Percentiles rank a stretch among this genome's conserved stretches.
Conservation (phyloP, 2,888 invertebrate species). For the Cinara cedri region DNA sequence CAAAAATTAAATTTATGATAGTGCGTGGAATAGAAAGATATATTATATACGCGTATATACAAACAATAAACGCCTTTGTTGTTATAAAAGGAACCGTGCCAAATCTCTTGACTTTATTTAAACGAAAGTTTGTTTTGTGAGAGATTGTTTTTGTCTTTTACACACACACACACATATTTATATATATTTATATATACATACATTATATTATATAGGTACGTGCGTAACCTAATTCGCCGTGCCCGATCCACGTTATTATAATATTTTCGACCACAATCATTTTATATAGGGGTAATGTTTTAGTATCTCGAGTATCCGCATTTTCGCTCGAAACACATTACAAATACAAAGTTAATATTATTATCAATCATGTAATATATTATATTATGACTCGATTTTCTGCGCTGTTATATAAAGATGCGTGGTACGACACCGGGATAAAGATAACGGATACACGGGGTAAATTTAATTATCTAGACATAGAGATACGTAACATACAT, state of each 20-base stretch:
- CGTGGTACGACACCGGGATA: too few relatives aligned
- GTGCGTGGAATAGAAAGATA: constrained; percentile 45
- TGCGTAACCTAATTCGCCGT: not conserved
- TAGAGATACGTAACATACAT: too few relatives aligned
- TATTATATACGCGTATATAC: constrained; percentile 36
- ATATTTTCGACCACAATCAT: not conserved
- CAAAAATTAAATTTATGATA: constrained; percentile 45
- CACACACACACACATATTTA: too few relatives aligned
- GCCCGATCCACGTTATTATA: not conserved
- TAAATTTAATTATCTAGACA: too few relatives aligned
- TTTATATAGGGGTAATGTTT: not conserved
- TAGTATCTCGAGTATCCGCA: too few relatives aligned
- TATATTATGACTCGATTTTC: too few relatives aligned
- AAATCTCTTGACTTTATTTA: constrained; percentile 40
- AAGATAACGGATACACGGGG: too few relatives aligned
- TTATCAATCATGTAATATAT: too few relatives aligned
- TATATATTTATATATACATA: too few relatives aligned
- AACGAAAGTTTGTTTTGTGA: constrained; percentile 33
- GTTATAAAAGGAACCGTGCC: constrained; percentile 49
- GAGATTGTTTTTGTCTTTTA: constrained; percentile 38
- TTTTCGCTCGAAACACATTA: not conserved
- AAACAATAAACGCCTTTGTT: constrained; percentile 51
- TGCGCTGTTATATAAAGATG: too few relatives aligned
- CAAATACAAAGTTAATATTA: not conserved
- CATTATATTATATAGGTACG: too few relatives aligned